Conservation (phyloP, 1,140 invertebrate genomes). For the Zeugodacus cucurbitae region DNA sequence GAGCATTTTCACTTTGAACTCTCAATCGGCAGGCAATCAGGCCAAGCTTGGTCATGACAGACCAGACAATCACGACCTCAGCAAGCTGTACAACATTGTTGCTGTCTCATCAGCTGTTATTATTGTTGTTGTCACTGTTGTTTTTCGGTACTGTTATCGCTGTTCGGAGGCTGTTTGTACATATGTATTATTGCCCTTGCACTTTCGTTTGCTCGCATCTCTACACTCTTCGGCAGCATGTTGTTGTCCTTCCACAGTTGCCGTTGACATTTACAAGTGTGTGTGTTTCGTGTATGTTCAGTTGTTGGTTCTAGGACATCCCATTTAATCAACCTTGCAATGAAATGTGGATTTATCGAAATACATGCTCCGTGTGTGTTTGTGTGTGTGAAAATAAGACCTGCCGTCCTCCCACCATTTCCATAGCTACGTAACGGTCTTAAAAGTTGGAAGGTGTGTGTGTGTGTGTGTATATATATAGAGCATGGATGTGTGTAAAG, state of each 20-base stretch:
- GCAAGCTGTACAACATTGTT: conserved; percentile 19
- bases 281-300: not conserved
- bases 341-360: conserved; percentile 21
- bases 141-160: not conserved
- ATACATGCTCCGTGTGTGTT: not conserved
- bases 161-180: not conserved
- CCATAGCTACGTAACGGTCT: not conserved
- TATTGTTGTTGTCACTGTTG: not conserved
- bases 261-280: not conserved
- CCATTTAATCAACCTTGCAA: conserved; percentile 27
- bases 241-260: not conserved
- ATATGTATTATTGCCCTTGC: conserved; percentile 9
- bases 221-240: not conserved
- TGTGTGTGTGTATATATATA: not conserved
- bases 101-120: conserved; percentile 18
- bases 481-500: not conserved
- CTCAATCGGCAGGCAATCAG: conserved; percentile 26
- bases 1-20: conserved; percentile 22
- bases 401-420: not conserved
- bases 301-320: not conserved
- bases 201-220: conserved; percentile 21
- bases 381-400: not conserved
- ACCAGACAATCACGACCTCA: conserved; percentile 22
- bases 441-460: not conserved
- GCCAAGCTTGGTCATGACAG: conserved; percentile 21